A percentile compares a stretch with the other conserved stretches of the same genome.
Evolutionary conservation across 1,140 invertebrate genomes (phyloP).

Genomic region (Trichomalopsis sarcophagae): DNA sequence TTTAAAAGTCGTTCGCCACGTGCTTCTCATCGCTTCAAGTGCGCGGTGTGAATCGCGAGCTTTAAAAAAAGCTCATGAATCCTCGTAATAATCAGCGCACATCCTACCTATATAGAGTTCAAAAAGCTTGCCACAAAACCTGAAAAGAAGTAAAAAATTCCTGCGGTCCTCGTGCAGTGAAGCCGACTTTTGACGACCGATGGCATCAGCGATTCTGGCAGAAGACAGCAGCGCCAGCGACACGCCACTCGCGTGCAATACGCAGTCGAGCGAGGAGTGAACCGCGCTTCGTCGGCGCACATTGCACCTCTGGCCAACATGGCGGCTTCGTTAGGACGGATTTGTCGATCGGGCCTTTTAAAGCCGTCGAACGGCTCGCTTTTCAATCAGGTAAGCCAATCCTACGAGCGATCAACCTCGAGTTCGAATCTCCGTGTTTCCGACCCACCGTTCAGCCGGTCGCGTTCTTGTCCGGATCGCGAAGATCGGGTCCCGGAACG

Average conservation of each 20-base stretch:
- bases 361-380: conserved; percentile 76
- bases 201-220: too few relatives aligned
- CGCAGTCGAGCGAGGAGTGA: background rate
- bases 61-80: too few relatives aligned
- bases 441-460: background rate
- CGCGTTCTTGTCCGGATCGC: background rate
- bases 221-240: background rate
- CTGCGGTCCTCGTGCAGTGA: too few relatives aligned
- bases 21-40: too few relatives aligned
- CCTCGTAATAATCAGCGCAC: too few relatives aligned
- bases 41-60: too few relatives aligned
- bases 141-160: too few relatives aligned
- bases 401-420: background rate
- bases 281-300: conserved; percentile 44
- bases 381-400: conserved; percentile 74
- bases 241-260: background rate
- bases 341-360: conserved; percentile 86
- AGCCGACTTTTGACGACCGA: too few relatives aligned
- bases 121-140: too few relatives aligned
- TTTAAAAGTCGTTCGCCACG: too few relatives aligned
- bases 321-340: conserved; percentile 87
- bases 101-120: too few relatives aligned
- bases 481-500: background rate
- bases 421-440: background rate
- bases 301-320: conserved; percentile 79